A percentile compares a stretch with the other conserved stretches of the same genome.
phyloP scores from a whole-genome alignment of 2,797 vertebrate species.

The Petrocephalus sullivani region DNA sequence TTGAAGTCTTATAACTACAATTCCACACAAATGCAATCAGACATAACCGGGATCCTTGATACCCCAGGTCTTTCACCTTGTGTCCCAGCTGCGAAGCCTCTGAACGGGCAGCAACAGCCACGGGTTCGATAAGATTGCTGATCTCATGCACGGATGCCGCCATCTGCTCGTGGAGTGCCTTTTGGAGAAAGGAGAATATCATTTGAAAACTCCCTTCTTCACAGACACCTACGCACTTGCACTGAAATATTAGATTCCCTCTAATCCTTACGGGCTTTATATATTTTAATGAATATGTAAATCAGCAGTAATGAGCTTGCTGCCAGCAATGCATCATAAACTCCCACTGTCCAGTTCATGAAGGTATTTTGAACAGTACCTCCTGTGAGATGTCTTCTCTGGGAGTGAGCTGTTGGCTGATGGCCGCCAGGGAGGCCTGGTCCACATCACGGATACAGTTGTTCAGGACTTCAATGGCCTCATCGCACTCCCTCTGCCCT shows the following conservation, averaged over 20 bases:
- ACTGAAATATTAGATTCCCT: neutral
- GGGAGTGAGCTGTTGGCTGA: conserved; percentile 89
- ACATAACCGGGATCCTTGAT: neutral
- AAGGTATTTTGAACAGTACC: conserved; percentile 53
- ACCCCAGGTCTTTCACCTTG: conserved; percentile 67
- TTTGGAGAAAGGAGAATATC: neutral
- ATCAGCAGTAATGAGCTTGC: neutral
- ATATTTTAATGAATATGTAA: neutral
- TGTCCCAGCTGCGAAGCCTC: conserved; percentile 94
- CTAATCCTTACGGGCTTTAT: neutral
- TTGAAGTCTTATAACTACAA: neutral
- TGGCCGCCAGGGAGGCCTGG: conserved; percentile 90
- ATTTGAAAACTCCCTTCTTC: neutral
- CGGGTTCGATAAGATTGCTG: conserved; percentile 87
- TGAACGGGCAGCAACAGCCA: conserved; percentile 79
- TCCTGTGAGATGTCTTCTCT: conserved; percentile 94
- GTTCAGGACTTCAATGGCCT: conserved; percentile 86
- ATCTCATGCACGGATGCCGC: conserved; percentile 93
- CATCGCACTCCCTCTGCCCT: conserved; percentile 90
- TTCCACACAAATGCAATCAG: neutral
- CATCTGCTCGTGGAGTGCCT: conserved; percentile 96
- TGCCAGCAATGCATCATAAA: neutral
- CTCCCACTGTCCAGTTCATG: neutral
- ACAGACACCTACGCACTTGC: neutral
- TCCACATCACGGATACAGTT: conserved; percentile 89